Evolutionary conservation across 2,797 vertebrate species (phyloP).

Genomic region (Podarcis siculus): DNA sequence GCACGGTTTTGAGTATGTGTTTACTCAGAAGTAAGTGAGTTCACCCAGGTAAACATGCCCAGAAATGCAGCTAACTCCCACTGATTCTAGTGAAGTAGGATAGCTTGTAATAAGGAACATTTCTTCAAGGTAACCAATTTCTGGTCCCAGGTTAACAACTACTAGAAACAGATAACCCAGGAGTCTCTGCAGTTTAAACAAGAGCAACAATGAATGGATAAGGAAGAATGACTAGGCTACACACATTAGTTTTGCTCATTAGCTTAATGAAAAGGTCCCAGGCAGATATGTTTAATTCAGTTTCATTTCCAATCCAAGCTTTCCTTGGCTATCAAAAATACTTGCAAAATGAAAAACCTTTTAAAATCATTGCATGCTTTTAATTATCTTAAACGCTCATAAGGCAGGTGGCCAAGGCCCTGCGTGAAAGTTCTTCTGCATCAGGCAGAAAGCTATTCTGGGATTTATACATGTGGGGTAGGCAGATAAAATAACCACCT

Average conservation of each 20-base stretch:
- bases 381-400: slow-evolving; percentile 33
- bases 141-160: not conserved
- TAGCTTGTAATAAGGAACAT: not conserved
- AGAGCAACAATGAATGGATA: not conserved
- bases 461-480: not conserved
- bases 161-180: not conserved
- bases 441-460: slow-evolving; percentile 29
- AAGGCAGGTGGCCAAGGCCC: not conserved
- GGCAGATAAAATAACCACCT: slow-evolving; percentile 49
- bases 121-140: not conserved
- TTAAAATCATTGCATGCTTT: slow-evolving; percentile 12
- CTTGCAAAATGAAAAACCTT: not conserved
- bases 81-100: not conserved
- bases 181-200: not conserved
- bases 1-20: not conserved
- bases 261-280: accelerated
- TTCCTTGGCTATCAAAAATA: not conserved
- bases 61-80: not conserved
- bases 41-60: not conserved
- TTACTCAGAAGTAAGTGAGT: not conserved
- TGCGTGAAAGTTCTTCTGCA: slow-evolving; percentile 13
- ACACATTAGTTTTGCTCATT: not conserved
- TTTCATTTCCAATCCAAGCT: accelerated
- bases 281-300: not conserved
- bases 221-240: not conserved